These are phyloP conservation scores for Drosophila aldrichi DNA, from an alignment of 2,888 invertebrate genomes.

Conservation along the genomic window DNA sequence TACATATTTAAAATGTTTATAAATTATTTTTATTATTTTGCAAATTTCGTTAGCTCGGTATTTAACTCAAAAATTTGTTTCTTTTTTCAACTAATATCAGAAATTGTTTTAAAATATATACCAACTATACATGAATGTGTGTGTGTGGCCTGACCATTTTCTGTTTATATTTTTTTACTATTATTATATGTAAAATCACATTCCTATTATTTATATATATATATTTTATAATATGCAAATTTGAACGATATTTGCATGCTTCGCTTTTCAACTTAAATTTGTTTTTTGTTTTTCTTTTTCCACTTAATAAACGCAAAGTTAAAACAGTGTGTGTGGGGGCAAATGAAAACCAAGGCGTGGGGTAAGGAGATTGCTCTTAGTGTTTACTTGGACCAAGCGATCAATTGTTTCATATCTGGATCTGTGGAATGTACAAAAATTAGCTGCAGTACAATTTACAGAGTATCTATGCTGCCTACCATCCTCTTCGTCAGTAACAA, in stretches of 20 bases:
- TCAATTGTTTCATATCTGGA: constrained; percentile 91
- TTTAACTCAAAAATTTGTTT: neutral
- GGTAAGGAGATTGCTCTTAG: constrained; percentile 54
- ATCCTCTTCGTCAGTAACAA: constrained; percentile 50
- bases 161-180: neutral
- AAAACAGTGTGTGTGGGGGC: constrained; percentile 20
- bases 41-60: neutral
- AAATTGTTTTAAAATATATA: constrained; percentile 1
- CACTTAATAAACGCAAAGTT: constrained; percentile 50
- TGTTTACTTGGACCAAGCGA: constrained; percentile 90
- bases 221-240: constrained; percentile 23
- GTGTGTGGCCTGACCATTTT: constrained; percentile 42
- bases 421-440: constrained; percentile 78
- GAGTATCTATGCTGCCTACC: constrained; percentile 41
- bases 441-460: neutral
- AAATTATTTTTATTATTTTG: neutral
- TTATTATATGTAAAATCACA: constrained; percentile 69
- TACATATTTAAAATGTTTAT: neutral
- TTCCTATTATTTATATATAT: constrained; percentile 49
- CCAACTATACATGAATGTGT: constrained; percentile 2
- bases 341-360: constrained; percentile 34
- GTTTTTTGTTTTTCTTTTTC: constrained; percentile 13
- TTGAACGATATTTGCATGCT: neutral
- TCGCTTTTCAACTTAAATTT: constrained; percentile 42
- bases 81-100: neutral